phyloP scores from a whole-genome alignment of 1,140 invertebrate species.

The Parapsyche elsis region DNA sequence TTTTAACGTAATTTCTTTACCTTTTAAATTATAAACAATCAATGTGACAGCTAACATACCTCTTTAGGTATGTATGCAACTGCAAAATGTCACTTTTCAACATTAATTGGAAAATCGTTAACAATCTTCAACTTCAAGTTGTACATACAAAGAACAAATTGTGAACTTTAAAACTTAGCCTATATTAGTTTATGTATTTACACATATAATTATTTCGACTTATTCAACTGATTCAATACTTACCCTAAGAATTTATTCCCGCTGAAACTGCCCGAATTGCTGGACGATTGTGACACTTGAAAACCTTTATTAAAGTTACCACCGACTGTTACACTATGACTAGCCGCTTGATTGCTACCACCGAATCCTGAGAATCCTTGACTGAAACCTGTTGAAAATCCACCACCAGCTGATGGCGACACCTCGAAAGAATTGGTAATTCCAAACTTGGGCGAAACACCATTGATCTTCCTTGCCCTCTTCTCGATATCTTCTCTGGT shows the following conservation, averaged over 20 bases:
- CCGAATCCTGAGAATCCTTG: conserved; percentile 39
- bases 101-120: no score
- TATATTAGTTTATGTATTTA: no score
- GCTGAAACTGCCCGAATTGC: conserved; percentile 48
- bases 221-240: not conserved
- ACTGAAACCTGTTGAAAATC: conserved; percentile 41
- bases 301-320: conserved; percentile 33
- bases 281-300: conserved; percentile 48
- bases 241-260: conserved; percentile 46
- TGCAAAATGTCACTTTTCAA: no score
- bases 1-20: no score
- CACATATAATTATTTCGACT: not conserved
- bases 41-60: no score
- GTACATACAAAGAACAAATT: no score
- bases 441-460: conserved; percentile 37
- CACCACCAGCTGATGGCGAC: conserved; percentile 32
- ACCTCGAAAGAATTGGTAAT: conserved; percentile 32
- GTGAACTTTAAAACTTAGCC: no score
- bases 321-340: conserved; percentile 43
- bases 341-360: conserved; percentile 43
- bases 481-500: conserved; percentile 45
- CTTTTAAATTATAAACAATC: no score
- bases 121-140: no score
- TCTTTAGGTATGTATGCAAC: no score
- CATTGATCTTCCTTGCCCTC: not conserved